Evolutionary conservation across 2,888 invertebrate species (phyloP).

Genomic region (Meandrusa payeni): DNA sequence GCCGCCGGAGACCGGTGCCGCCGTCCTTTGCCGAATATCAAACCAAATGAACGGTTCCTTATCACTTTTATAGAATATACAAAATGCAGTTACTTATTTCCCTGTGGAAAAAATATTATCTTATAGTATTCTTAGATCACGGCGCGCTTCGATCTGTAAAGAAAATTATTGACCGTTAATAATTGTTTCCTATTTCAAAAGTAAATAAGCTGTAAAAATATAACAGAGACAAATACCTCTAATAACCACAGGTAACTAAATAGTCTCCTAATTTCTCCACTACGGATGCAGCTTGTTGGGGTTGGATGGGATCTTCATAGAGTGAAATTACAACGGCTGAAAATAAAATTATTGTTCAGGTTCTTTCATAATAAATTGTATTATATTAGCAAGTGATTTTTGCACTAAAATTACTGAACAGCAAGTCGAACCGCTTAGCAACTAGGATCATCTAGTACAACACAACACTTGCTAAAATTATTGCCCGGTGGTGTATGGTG

Average conservation of each 20-base stretch:
- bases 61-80: conserved; percentile 82
- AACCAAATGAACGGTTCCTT: conserved; percentile 80
- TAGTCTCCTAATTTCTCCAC: conserved; percentile 98
- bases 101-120: conserved; percentile 82
- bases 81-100: conserved; percentile 82
- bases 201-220: too few species aligned
- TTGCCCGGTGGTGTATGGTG: too few species aligned
- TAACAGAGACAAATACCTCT: conserved; percentile 76
- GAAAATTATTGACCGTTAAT: conserved; percentile 34
- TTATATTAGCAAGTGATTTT: too few species aligned
- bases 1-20: conserved; percentile 72
- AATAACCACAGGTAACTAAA: conserved; percentile 98
- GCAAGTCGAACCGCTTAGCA: too few species aligned
- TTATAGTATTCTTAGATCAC: conserved; percentile 81
- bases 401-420: too few species aligned
- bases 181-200: too few species aligned
- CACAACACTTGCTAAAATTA: too few species aligned
- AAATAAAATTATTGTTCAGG: conserved; percentile 51
- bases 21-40: conserved; percentile 78
- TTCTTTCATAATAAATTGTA: too few species aligned
- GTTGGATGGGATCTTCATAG: conserved; percentile 97
- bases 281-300: conserved; percentile 97
- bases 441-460: too few species aligned
- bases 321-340: conserved; percentile 95
- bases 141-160: conserved; percentile 78